Base-by-base conservation (phyloP, 2,888 invertebrate species). In the Nebria brevicollis region DNA sequence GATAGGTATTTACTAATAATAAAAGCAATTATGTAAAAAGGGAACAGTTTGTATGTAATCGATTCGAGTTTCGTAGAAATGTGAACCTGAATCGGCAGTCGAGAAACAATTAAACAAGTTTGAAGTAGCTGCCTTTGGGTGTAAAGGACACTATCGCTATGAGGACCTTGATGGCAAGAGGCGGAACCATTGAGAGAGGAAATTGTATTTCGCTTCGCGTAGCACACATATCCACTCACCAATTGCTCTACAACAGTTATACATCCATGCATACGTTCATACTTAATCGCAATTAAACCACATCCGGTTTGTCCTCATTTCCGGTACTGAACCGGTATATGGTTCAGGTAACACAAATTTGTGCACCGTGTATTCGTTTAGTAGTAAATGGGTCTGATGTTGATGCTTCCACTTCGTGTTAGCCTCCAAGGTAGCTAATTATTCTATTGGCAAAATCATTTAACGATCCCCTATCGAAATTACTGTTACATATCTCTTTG, bases 271-370 rank as follows among this genome's bases (percentile, higher is more conserved):
- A 70, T 34, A 34, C 20, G 13, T 70, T 70, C 34, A 26, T 70
- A 70, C 70, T 13, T 25, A 70, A 70, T 70, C 70, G 70, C 70
- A 70, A 70, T 70, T 70, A 70, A 70, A 26, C 70, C 70, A 70
- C 70, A 70, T 70, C 70, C 70, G 25, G 70, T 70, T 70, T 34
- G 70, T 70, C 70, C 70, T 70, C 70, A 70, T 70, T 70, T 70
- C 70, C 70, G 70, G 70, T 70, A 70, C 34, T 70, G 26, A 26
- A 70, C 70, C 20, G 34, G 26, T 70, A 34, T 34, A 25, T 26
- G 70, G 70, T 70, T 70, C 70, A 70, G 70, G 70, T 70, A 70
- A 26, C 54, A 54, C 54, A 54, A 8, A 54, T 54, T 54, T 8
- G 11, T 54, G 54, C 54, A 54, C 8, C 54, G 54, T 54, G 54